These are phyloP conservation scores for Reticulitermes speratus DNA, from an alignment of 1,140 invertebrate genomes.

Conservation along the genomic window DNA sequence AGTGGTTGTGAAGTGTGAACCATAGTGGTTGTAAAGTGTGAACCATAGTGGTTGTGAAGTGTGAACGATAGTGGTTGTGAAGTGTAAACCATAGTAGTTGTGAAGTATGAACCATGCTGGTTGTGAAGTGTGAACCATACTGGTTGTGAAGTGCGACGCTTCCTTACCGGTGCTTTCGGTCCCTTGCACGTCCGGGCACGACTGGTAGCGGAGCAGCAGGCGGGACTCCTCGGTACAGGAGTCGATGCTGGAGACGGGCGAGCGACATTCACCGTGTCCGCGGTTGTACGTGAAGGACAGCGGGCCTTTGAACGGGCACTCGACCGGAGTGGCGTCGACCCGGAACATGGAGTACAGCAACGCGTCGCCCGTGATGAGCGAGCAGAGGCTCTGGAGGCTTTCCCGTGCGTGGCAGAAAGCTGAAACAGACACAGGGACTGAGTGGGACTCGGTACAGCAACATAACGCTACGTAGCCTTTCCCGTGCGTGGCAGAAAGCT, in stretches of 20 bases:
- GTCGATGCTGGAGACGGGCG: constrained; percentile 52
- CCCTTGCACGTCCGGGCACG: constrained; percentile 60
- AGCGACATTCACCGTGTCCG: constrained; percentile 76
- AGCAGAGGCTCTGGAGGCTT: constrained; percentile 73
- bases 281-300: constrained; percentile 73
- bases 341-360: constrained; percentile 85
- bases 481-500: too few species aligned
- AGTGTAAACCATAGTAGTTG: too few species aligned
- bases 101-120: too few species aligned
- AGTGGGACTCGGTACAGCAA: background rate
- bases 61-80: too few species aligned
- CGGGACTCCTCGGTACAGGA: constrained; percentile 64
- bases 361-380: constrained; percentile 83
- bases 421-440: constrained; percentile 50
- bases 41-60: too few species aligned
- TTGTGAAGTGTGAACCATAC: too few species aligned
- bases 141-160: background rate
- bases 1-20: too few species aligned
- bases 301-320: constrained; percentile 71
- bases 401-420: constrained; percentile 76
- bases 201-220: constrained; percentile 63
- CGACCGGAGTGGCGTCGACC: constrained; percentile 73
- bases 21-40: too few species aligned
- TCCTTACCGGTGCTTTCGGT: constrained; percentile 41
- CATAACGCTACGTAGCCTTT: background rate